Percentiles rank a stretch among this genome's conserved stretches.
These are phyloP conservation scores for Suricata suricatta DNA, from an alignment of 2,113 vertebrate species.

Conservation along the genomic window DNA sequence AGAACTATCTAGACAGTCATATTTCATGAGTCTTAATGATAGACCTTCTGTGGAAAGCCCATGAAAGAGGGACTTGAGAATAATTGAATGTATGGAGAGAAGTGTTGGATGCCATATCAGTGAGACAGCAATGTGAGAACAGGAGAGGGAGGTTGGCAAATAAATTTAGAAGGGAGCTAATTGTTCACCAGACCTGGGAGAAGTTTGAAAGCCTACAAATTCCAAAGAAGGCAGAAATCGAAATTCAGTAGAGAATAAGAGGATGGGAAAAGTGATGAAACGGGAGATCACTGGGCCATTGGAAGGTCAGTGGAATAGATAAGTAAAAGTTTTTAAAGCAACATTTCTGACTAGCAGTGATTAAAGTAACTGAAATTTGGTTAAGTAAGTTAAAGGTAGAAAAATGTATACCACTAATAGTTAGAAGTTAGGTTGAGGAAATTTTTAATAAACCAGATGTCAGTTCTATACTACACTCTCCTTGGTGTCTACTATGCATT, in stretches of 20 bases:
- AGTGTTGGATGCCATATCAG: neutral
- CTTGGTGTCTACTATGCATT: neutral
- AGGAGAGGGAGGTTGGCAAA: neutral
- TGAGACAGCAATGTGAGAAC: neutral
- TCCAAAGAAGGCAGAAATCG: neutral
- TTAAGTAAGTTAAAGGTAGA: neutral
- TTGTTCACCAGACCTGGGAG: neutral
- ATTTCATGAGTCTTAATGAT: neutral
- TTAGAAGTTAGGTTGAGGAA: neutral
- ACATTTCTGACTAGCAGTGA: neutral
- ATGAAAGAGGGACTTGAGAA: neutral
- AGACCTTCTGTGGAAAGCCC: neutral
- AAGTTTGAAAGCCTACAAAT: neutral
- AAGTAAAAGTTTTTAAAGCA: neutral
- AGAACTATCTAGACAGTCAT: neutral
- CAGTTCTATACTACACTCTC: neutral
- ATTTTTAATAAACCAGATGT: neutral
- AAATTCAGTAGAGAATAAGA: neutral
- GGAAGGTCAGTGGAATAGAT: neutral
- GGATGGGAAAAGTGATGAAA: neutral
- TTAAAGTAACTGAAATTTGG: neutral
- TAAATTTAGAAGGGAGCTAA: neutral
- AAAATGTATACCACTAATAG: neutral
- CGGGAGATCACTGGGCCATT: neutral
- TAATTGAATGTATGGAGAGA: neutral